A percentile compares a stretch with the other conserved stretches of the same genome.
These are phyloP conservation scores for Craniophora ligustri DNA, from an alignment of 2,888 invertebrate genomes.

Conservation along the genomic window DNA sequence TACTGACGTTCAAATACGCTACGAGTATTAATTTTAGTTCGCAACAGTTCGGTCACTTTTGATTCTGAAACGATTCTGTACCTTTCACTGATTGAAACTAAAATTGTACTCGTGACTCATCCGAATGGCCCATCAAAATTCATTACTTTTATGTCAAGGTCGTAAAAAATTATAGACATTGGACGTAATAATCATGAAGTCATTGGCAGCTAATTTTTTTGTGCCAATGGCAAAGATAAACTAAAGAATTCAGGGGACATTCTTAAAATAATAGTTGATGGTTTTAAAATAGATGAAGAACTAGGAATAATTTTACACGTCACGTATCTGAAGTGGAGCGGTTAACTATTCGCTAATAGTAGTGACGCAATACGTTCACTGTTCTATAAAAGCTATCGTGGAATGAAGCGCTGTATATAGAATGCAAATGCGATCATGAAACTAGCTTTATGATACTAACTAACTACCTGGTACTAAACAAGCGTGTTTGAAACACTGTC, in stretches of 20 bases:
- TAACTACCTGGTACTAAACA: neutral
- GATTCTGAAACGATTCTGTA: constrained; percentile 56
- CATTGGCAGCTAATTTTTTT: constrained; percentile 56
- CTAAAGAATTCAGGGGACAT: constrained; percentile 74
- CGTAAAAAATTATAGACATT: constrained; percentile 27
- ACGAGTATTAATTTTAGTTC: constrained; percentile 80
- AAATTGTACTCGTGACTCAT: constrained; percentile 43
- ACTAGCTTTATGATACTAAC: constrained; percentile 11
- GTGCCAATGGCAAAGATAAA: constrained; percentile 59
- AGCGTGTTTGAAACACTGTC: no score
- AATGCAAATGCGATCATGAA: constrained; percentile 24
- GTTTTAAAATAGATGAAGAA: constrained; percentile 77
- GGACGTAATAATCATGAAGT: constrained; percentile 52
- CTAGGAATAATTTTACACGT: constrained; percentile 80
- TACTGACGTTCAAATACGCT: constrained; percentile 76
- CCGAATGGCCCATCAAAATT: constrained; percentile 23
- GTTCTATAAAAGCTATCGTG: constrained; percentile 52
- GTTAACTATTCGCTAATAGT: constrained; percentile 67
- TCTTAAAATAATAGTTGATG: constrained; percentile 81
- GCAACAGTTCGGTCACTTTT: constrained; percentile 66
- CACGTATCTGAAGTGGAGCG: constrained; percentile 70
- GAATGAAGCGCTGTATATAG: constrained; percentile 50
- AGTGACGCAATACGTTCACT: constrained; percentile 65
- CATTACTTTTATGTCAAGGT: constrained; percentile 51
- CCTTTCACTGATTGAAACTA: constrained; percentile 52